Evolutionary conservation across 2,797 vertebrate species (phyloP), one percentile per base, ranked within the genome.

Genomic region (Molossus alvarezi): DNA sequence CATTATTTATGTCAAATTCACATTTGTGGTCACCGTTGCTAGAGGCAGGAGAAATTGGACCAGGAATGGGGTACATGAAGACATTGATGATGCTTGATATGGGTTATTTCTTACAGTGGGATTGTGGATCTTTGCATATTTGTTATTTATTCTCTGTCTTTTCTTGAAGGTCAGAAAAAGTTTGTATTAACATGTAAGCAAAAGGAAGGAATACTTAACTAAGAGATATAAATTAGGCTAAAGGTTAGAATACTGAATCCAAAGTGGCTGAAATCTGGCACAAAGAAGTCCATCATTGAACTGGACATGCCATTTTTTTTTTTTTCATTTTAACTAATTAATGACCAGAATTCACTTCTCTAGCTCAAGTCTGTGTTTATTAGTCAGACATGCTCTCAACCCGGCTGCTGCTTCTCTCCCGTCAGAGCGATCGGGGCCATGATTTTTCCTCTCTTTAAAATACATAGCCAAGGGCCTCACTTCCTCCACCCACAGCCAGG

Each of bases 391-490:
- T 82, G n/a, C 23, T 91, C 13, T 80, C 51, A 83, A 9, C 12
- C 5, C 10, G 41, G 29, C 3, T 41, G 7, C 37, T 67, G 55
- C 15, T 25, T 48, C 69, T 81, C 69, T 51, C 53, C 41, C 33
- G 20, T n/a, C n/a, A 62, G 27, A 65, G 17, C 7, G 53, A 37
- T 21, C 1, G 9, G 3, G 27, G 12, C 20, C 8, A 14, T 90
- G 71, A 71, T 62, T 71, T 92, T 71, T 77, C 12, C 73, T 76
- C 8, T 76, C n/a, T 88, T 88, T 91, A 79, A 83, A 80, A 67
- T 48, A 33, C n/a, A 71, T 41, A 90, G 65, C 9, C 51, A 88
- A 92, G n/a, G 53, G n/a, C 23, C 51, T 41, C 4, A 37, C 64
- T 89, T 92, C n/a, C 41, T 76, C 3, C 53, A 90, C 45, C 79